Conservation (phyloP, 2,888 invertebrate species). For the Laothoe populi region DNA sequence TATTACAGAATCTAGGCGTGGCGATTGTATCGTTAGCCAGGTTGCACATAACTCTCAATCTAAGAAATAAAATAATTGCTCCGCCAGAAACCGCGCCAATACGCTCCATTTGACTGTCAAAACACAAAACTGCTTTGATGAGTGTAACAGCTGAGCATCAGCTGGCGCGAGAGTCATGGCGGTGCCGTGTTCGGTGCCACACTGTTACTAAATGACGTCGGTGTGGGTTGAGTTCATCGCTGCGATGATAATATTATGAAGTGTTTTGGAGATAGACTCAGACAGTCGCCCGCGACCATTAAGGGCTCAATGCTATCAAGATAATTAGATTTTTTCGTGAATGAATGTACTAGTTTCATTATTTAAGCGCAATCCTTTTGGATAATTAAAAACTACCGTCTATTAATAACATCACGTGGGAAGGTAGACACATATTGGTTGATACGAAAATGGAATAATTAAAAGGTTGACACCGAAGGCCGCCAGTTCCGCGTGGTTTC, state of each 20-base stretch:
- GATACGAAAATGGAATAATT: constrained; percentile 52
- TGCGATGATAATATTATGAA: constrained; percentile 45
- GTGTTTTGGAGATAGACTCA: constrained; percentile 54
- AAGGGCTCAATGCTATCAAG: constrained; percentile 60
- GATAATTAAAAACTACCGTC: not conserved
- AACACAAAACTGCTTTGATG: constrained; percentile 59
- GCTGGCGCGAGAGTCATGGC: too few species aligned
- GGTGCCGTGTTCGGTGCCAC: constrained; percentile 48
- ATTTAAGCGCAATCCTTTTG: not conserved
- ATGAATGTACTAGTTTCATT: not conserved
- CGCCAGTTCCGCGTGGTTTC: constrained; percentile 74
- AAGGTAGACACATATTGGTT: constrained; percentile 19
- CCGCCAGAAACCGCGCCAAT: constrained; percentile 48
- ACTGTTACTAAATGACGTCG: constrained; percentile 49
- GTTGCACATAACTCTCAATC: constrained; percentile 8
- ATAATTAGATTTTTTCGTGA: constrained; percentile 41
- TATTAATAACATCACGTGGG: constrained; percentile 18
- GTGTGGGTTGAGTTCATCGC: constrained; percentile 54
- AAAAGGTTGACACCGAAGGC: constrained; percentile 81
- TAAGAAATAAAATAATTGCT: constrained; percentile 44
- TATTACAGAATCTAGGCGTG: constrained; percentile 6
- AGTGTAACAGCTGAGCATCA: constrained; percentile 72
- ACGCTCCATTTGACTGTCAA: constrained; percentile 49
- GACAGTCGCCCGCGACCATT: constrained; percentile 61
- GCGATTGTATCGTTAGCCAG: not conserved